Evolutionary conservation across 2,797 vertebrate genomes (phyloP).

Genomic region (Tinamus major): DNA sequence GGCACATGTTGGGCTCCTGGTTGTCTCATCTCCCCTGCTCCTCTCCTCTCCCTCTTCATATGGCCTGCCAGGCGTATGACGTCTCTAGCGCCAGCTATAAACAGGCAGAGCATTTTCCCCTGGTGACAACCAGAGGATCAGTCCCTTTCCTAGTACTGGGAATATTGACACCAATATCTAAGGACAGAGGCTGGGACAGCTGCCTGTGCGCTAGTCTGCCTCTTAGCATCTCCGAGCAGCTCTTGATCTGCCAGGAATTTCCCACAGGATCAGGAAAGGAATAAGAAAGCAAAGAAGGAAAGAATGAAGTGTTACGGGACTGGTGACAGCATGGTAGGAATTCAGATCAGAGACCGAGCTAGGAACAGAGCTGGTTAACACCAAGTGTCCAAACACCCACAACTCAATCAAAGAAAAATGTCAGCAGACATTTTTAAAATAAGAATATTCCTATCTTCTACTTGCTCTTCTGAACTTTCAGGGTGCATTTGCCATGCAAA

Average conservation of each 20-base stretch:
- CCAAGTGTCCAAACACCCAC: not conserved
- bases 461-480: not conserved
- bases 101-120: not conserved
- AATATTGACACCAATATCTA: not conserved
- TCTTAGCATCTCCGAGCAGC: not conserved
- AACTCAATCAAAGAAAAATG: not conserved
- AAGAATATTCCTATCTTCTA: not conserved
- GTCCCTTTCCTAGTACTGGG: not conserved
- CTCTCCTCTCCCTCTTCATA: not conserved
- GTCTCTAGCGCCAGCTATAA: not conserved
- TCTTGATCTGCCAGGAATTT: not conserved
- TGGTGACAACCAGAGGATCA: not conserved
- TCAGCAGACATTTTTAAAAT: not conserved
- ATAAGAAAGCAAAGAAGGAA: not conserved
- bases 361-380: not conserved
- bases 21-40: not conserved
- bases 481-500: not conserved
- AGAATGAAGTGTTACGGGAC: not conserved
- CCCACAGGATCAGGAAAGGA: not conserved
- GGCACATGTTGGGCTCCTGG: rapidly evolving
- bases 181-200: not conserved
- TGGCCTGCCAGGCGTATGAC: not conserved
- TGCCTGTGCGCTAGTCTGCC: not conserved
- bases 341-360: not conserved
- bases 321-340: not conserved